phyloP scores from a whole-genome alignment of 2,113 vertebrate species.

The Gymnarchus niloticus region DNA sequence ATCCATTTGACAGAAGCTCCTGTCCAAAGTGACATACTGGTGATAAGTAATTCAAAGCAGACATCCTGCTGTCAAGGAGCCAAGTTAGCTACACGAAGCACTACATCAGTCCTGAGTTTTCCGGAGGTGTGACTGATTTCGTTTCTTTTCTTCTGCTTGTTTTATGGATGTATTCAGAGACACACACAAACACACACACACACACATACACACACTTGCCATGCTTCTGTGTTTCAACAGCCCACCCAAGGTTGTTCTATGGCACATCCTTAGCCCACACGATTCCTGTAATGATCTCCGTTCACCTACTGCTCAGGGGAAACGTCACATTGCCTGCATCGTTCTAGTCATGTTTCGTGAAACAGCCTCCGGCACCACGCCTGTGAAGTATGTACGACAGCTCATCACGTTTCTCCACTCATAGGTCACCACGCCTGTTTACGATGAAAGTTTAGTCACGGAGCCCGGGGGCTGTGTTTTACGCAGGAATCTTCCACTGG shows the following conservation, averaged over 20 bases:
- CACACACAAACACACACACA: background rate
- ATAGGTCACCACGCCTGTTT: background rate
- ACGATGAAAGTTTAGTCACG: background rate
- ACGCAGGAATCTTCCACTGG: background rate
- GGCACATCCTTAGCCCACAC: background rate
- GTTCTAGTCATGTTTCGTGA: constrained; percentile 25
- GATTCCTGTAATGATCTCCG: background rate
- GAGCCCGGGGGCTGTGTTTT: background rate
- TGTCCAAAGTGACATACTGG: too few species aligned
- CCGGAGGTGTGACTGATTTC: constrained; percentile 67
- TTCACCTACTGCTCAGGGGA: background rate
- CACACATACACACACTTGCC: constrained; percentile 31
- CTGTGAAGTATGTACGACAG: too few species aligned
- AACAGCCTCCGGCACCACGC: background rate
- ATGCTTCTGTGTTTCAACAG: background rate
- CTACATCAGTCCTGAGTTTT: constrained; percentile 34
- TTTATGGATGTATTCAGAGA: background rate
- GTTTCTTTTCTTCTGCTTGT: constrained; percentile 57
- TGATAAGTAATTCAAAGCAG: too few species aligned
- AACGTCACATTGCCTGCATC: background rate
- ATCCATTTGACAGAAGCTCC: too few species aligned
- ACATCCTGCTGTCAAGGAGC: too few species aligned
- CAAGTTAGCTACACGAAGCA: constrained; percentile 66
- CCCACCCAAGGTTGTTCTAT: background rate
- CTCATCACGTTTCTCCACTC: background rate